phyloP scores from a whole-genome alignment of 2,888 invertebrate species.

The Acanthosoma haemorrhoidale region DNA sequence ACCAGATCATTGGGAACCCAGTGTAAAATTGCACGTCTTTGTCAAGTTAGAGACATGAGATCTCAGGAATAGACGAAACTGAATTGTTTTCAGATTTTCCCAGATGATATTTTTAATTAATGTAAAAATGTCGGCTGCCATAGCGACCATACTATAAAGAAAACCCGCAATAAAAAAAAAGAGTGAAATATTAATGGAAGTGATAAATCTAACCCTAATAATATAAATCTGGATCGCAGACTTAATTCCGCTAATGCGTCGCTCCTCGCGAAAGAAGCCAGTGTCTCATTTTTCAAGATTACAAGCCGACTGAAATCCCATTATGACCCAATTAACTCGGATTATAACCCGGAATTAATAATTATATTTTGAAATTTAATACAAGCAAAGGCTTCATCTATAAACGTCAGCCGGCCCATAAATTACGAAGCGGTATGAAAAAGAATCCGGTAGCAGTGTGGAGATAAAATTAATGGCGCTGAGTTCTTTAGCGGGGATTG shows the following conservation, averaged over 20 bases:
- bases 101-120: no score
- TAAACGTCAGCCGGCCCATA: not conserved
- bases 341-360: constrained; percentile 7
- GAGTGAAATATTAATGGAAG: no score
- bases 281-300: constrained; percentile 14
- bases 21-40: no score
- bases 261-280: not conserved
- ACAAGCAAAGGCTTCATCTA: not conserved
- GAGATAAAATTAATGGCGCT: no score
- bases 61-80: no score
- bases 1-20: no score
- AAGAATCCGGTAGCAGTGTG: constrained; percentile 2
- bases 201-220: not conserved
- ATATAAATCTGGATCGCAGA: not conserved
- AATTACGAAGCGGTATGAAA: no score
- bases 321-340: not conserved
- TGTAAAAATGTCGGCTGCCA: no score
- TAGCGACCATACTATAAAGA: no score
- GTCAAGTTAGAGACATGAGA: no score
- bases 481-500: not conserved
- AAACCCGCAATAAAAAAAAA: no score
- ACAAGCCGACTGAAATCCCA: not conserved
- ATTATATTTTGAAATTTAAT: constrained; percentile 7
- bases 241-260: constrained; percentile 2
- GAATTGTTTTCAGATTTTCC: no score